These are phyloP conservation scores for Trachymyrmex cornetzi DNA, from an alignment of 1,140 invertebrate species.

Conservation along the genomic window DNA sequence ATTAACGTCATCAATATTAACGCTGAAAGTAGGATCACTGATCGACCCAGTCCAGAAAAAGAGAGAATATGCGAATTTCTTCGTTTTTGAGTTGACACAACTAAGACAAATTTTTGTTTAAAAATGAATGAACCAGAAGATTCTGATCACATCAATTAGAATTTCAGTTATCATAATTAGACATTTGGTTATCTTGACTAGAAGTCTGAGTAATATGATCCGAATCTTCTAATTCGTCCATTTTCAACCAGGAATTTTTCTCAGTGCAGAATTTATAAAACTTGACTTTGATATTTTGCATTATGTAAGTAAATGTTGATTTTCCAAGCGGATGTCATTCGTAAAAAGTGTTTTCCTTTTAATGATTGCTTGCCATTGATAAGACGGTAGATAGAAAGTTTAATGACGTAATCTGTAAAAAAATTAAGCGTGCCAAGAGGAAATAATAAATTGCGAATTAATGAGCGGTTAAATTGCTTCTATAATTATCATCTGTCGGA, in stretches of 20 bases:
- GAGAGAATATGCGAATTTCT: neutral
- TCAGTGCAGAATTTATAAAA: neutral
- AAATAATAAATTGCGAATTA: slow-evolving; percentile 18
- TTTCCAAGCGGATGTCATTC: neutral
- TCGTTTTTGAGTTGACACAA: neutral
- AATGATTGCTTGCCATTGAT: neutral
- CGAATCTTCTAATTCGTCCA: no score
- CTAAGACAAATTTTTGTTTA: no score
- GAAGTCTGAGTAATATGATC: no score
- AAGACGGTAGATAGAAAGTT: neutral
- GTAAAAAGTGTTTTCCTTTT: neutral
- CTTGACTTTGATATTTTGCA: neutral
- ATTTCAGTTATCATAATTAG: no score
- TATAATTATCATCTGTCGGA: neutral
- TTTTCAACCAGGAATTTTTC: no score
- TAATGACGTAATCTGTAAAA: slow-evolving; percentile 34
- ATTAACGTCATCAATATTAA: slow-evolving; percentile 50
- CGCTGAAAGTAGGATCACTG: neutral
- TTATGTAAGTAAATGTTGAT: slow-evolving; percentile 10
- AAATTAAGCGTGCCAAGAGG: neutral
- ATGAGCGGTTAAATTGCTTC: neutral
- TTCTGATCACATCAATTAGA: no score
- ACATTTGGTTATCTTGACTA: no score
- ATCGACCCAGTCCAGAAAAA: neutral
- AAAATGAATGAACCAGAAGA: no score